Base-by-base conservation (phyloP, 37 sponge, comb jelly and placozoan genomes). In the Spongilla lacustris region DNA sequence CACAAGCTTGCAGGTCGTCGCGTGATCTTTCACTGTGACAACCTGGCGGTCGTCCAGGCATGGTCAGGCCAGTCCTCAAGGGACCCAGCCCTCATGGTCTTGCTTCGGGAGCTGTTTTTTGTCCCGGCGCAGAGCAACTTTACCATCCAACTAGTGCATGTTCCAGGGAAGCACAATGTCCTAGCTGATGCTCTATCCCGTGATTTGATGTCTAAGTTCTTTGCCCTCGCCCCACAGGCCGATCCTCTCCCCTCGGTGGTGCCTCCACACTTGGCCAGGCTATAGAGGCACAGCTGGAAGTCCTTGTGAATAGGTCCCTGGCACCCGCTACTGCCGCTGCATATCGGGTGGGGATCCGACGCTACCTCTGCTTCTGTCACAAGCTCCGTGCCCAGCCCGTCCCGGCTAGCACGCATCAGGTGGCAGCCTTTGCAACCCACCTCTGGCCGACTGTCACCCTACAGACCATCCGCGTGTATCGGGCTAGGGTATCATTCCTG, bases 141-240 rank as follows among this genome's bases (percentile, higher is more conserved):
- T 38, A 30, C 37, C n/a, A 66, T 85, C 21, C 29, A 30, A 36
- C 37, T 78, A 29, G 36, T 21, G 33, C 79, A 81, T 27, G 48
- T 87, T 17, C 66, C 88, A 22, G 82, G 75, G 27, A 48, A 23
- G 8, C 8, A 14, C 37, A 87, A 87, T 68, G 5, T 4, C 4
- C 19, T 87, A 9, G 88, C 88, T 35, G 88, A 87, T 66, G 81
- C 87, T 14, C 80, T 86, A 23, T 87, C 88, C 9, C 31, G 88
- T 22, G 8, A 72, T 22, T 66, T 81, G 29, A 28, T 78, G 2
- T 17, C 11, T 8, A 26, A 31, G 21, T 85, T 85, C 50, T 36
- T 69, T 50, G 35, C 69, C n/a, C n/a, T n/a, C n/a, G n/a, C n/a
- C n/a, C n/a, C n/a, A n/a, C n/a, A n/a, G n/a, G n/a, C n/a, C n/a